phyloP scores from a whole-genome alignment of 2,797 vertebrate species.

The Sphenopsis melanotis region DNA sequence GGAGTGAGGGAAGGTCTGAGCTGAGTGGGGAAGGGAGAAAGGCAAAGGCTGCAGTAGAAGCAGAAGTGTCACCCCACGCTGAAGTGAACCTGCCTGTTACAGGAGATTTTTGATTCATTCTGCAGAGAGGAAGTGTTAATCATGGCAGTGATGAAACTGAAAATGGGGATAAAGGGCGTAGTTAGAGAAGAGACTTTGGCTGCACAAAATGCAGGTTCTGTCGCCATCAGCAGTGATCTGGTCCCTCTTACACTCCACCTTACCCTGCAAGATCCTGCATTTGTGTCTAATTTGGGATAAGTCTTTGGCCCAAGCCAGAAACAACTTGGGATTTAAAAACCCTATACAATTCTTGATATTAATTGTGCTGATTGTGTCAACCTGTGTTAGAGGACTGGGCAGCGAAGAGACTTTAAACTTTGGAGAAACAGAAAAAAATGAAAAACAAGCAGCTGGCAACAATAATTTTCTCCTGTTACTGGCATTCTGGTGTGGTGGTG shows the following conservation, averaged over 20 bases:
- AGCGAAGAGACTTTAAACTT: not conserved
- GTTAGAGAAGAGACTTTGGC: not conserved
- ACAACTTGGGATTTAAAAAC: not conserved
- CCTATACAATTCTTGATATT: not conserved
- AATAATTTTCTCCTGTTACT: not conserved
- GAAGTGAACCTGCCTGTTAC: not conserved
- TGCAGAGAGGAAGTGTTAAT: constrained; percentile 21
- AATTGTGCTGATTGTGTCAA: not conserved
- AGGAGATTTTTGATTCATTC: not conserved
- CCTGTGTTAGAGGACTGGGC: not conserved
- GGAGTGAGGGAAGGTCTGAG: not conserved
- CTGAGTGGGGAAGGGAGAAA: not conserved
- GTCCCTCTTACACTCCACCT: not conserved
- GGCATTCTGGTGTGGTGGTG: not conserved
- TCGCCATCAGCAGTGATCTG: not conserved
- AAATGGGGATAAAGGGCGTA: not conserved
- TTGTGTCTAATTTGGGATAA: accelerated
- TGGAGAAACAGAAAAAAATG: not conserved
- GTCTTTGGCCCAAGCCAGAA: not conserved
- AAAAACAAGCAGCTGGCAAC: not conserved
- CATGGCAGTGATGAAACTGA: not conserved
- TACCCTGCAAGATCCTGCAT: not conserved
- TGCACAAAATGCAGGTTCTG: not conserved
- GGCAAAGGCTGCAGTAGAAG: not conserved
- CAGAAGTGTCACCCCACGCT: not conserved